Evolutionary conservation across 37 sponge, comb jelly and placozoan species (phyloP).

Genomic region (Beroe ovata): DNA sequence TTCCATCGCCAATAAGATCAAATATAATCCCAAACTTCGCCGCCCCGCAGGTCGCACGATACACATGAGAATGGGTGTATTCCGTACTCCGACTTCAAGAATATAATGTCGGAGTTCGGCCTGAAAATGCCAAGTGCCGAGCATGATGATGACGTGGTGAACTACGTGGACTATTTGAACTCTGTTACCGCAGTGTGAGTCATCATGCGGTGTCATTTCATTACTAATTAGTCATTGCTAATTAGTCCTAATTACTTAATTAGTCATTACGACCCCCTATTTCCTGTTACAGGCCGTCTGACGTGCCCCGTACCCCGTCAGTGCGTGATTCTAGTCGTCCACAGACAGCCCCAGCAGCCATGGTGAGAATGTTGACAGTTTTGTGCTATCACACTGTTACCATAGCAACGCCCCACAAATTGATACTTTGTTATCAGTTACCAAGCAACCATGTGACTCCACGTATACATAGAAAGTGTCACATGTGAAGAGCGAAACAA

Average conservation of each 20-base stretch:
- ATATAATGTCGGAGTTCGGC: conserved; percentile 64
- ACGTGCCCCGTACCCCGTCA: background rate
- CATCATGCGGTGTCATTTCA: background rate
- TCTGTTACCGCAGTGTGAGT: conserved; percentile 29
- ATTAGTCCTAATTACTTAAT: background rate
- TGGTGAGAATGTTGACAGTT: background rate
- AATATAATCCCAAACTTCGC: too few relatives aligned
- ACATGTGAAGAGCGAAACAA: background rate
- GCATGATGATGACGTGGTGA: conserved; percentile 33
- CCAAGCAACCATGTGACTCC: background rate
- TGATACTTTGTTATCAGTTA: background rate
- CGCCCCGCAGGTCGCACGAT: background rate
- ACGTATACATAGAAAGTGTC: background rate
- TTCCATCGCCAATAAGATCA: too few relatives aligned
- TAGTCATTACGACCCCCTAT: background rate
- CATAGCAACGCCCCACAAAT: background rate
- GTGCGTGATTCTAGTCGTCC: background rate
- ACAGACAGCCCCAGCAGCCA: conserved; percentile 41
- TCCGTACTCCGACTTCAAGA: conserved; percentile 57
- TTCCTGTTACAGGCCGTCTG: background rate
- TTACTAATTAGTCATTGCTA: background rate
- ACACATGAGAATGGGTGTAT: conserved; percentile 15
- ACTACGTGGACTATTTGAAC: conserved; percentile 62
- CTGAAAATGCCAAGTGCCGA: background rate
- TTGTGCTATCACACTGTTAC: background rate